These are phyloP conservation scores for Rhamnusium bicolor DNA, from an alignment of 2,888 invertebrate species.

Conservation along the genomic window DNA sequence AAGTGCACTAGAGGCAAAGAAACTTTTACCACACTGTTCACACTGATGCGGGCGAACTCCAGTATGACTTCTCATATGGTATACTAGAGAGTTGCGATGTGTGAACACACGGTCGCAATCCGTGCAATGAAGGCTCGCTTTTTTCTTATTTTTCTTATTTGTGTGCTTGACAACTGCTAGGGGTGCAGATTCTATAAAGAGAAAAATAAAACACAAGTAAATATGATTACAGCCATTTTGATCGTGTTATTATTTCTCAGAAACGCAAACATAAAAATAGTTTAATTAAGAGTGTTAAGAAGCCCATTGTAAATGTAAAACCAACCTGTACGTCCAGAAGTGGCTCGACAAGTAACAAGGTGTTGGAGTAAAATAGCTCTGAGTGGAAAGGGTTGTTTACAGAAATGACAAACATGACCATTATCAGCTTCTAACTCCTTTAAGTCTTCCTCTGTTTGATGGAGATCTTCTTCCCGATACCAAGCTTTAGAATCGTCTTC, in stretches of 20 bases:
- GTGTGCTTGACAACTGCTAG: conserved; percentile 64
- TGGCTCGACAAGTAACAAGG: conserved; percentile 66
- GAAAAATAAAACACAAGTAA: background rate
- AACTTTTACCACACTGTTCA: conserved; percentile 85
- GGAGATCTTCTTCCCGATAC: conserved; percentile 70
- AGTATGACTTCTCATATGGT: conserved; percentile 84
- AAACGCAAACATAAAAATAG: too few species aligned
- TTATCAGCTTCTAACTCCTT: conserved; percentile 69
- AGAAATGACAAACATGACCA: conserved; percentile 68
- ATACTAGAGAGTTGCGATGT: conserved; percentile 88
- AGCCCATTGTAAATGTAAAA: background rate
- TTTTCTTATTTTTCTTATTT: conserved; percentile 65
- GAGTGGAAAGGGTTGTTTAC: conserved; percentile 68
- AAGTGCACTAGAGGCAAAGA: conserved; percentile 86
- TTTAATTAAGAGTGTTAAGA: background rate
- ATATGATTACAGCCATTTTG: background rate
- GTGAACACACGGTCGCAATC: conserved; percentile 84
- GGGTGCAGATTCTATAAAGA: conserved; percentile 53
- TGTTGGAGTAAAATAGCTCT: conserved; percentile 68
- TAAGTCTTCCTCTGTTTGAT: conserved; percentile 71
- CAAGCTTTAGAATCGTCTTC: conserved; percentile 67
- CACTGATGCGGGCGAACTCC: conserved; percentile 86
- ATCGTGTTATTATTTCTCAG: too few species aligned
- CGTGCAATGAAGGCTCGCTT: conserved; percentile 71
- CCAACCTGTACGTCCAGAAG: conserved; percentile 62